phyloP scores from a whole-genome alignment of 2,113 vertebrate genomes.

The Urocynchramus pylzowi region DNA sequence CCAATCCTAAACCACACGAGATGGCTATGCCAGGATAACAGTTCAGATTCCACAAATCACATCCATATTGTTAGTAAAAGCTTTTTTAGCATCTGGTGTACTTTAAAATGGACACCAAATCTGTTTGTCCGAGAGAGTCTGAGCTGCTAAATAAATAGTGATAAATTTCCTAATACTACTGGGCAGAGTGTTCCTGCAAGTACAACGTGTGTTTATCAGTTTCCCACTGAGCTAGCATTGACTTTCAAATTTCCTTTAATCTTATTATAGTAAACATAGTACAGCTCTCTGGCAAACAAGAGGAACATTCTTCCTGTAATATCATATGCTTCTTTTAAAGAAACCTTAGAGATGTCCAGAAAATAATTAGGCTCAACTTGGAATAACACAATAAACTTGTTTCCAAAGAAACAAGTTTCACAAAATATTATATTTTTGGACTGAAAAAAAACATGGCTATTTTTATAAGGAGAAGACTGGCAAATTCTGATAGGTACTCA shows the following conservation, averaged over 20 bases:
- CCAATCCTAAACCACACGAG: not conserved
- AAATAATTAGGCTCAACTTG: slow-evolving; percentile 39
- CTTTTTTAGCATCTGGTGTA: not conserved
- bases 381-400: slow-evolving; percentile 23
- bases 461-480: not conserved
- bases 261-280: slow-evolving; percentile 62
- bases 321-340: slow-evolving; percentile 59
- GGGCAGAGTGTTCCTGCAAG: not conserved
- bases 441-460: not conserved
- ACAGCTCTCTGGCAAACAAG: slow-evolving; percentile 60
- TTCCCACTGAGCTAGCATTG: not conserved
- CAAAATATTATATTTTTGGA: slow-evolving; percentile 31
- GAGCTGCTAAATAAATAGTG: slow-evolving; percentile 30
- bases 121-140: not conserved
- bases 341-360: slow-evolving; percentile 53
- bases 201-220: slow-evolving; percentile 16
- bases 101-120: slow-evolving; percentile 18
- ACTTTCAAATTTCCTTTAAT: slow-evolving; percentile 30
- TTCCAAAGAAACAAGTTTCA: slow-evolving; percentile 46
- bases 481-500: slow-evolving; percentile 1
- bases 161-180: slow-evolving; percentile 15
- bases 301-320: slow-evolving; percentile 57
- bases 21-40: not conserved
- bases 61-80: not conserved
- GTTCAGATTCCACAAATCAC: not conserved